Evolutionary conservation across 53 echinoderm and acorn worm genomes (phyloP), one percentile per base, ranked within the genome.

Genomic region (Patiria pectinifera): DNA sequence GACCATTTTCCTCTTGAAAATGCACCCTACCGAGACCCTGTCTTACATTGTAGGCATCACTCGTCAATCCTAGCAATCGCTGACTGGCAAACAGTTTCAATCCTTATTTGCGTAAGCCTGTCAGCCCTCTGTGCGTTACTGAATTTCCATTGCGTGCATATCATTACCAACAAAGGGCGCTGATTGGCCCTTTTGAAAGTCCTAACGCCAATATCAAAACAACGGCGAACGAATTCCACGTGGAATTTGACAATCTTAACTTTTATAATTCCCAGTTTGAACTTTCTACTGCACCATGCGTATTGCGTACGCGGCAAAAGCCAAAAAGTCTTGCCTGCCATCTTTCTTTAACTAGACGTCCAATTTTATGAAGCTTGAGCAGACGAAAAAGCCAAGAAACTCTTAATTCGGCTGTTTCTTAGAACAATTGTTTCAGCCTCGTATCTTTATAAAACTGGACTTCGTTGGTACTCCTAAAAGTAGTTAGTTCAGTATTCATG

Each of bases 341-440:
- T 86, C 86, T 86, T 86, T 86, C 86, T 86, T 22, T 21, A 76
- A 74, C 74, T 25, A 74, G 74, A n/a, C 22, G 24, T 74, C 10
- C 74, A 24, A n/a, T 74, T 74, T 74, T 24, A n/a, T 74, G 22
- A 74, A 74, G 74, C 24, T 23, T 74, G 21, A 74, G 24, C 74
- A 74, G 74, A 74, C 5, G 8, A 23, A 74, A 74, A 9, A 24
- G 23, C 21, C 24, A 21, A 74, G 16, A 69, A 10, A 74, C 3
- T 74, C 35, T 24, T 2, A 2, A 74, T 18, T n/a, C 24, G 74
- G 9, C 74, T 74, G 24, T 24, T 74, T 70, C 70, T 70, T n/a
- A 24, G 24, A 4, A 4, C 1, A n/a, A 74, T 23, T n/a, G 22
- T 74, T 74, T 74, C 74, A n/a, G 35, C 1, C 35, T 24, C 3